Percentiles rank a stretch among this genome's conserved stretches.
These are phyloP conservation scores for Reticulitermes lucifugus DNA, from an alignment of 2,888 invertebrate genomes.

Conservation along the genomic window DNA sequence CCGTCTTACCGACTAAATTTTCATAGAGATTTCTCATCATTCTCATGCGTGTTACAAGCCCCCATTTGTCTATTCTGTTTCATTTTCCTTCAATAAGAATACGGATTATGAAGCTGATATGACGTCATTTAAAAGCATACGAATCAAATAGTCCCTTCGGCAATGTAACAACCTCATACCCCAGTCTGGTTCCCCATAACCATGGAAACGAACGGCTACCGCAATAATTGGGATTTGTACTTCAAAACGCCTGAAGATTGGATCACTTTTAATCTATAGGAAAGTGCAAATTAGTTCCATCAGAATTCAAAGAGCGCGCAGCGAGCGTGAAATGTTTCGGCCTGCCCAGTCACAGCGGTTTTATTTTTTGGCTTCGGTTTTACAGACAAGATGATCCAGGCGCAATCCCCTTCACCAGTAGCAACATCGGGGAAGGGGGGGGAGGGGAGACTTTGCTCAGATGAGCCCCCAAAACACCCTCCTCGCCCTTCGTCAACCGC, in stretches of 20 bases:
- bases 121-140: too few species aligned
- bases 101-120: too few species aligned
- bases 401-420: slow-evolving; percentile 10
- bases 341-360: background rate
- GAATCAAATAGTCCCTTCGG: too few species aligned
- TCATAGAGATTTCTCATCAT: too few species aligned
- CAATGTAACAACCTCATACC: background rate
- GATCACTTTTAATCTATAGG: slow-evolving; percentile 17
- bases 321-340: background rate
- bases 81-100: too few species aligned
- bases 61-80: too few species aligned
- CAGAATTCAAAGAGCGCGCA: slow-evolving; percentile 23
- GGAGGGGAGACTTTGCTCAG: background rate
- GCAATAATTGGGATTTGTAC: background rate
- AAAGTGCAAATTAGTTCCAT: slow-evolving; percentile 30
- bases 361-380: background rate
- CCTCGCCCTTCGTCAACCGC: background rate
- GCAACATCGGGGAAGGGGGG: background rate
- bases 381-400: slow-evolving; percentile 19
- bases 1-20: too few species aligned
- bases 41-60: too few species aligned
- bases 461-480: background rate
- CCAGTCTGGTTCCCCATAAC: background rate
- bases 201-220: background rate
- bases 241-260: slow-evolving; percentile 19